phyloP scores from a whole-genome alignment of 2,888 invertebrate genomes.

The Sympetrum striolatum region DNA sequence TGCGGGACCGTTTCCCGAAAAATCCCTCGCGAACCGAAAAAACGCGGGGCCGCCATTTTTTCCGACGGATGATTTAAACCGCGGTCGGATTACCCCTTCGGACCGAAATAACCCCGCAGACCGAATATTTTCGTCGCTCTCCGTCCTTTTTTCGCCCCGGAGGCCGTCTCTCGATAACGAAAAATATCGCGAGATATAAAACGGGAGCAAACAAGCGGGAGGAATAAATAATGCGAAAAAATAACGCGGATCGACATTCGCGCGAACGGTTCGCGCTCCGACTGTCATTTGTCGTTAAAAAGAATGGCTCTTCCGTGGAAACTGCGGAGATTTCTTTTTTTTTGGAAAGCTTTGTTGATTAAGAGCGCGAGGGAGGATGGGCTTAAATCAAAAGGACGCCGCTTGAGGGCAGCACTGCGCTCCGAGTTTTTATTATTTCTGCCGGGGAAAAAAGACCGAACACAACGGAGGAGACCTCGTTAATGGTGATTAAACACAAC shows the following conservation, averaged over 20 bases:
- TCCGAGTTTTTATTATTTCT: background rate
- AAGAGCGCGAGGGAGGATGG: background rate
- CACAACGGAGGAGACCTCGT: constrained; percentile 12
- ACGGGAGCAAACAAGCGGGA: background rate
- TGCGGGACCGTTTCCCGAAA: background rate
- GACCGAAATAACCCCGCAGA: background rate
- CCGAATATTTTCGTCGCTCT: background rate
- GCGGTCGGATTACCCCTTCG: background rate
- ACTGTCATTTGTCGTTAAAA: constrained; percentile 38
- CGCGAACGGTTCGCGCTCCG: constrained; percentile 23
- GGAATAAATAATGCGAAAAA: background rate
- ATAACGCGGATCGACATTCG: constrained; percentile 1
- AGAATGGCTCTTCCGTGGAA: constrained; percentile 8
- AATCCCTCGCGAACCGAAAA: background rate
- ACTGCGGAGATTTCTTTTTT: constrained; percentile 4
- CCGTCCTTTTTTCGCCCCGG: background rate
- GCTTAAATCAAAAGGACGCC: constrained; percentile 33
- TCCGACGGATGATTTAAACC: background rate
- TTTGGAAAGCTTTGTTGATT: constrained; percentile 35
- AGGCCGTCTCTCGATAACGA: background rate
- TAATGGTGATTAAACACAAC: constrained; percentile 43
- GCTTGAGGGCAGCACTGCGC: background rate
- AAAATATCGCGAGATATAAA: background rate
- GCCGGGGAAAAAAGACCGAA: background rate
- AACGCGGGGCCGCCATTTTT: background rate